Evolutionary conservation across 1,140 invertebrate genomes (phyloP), one percentile per base, ranked within the genome.

Genomic region (Drosophila serrata): DNA sequence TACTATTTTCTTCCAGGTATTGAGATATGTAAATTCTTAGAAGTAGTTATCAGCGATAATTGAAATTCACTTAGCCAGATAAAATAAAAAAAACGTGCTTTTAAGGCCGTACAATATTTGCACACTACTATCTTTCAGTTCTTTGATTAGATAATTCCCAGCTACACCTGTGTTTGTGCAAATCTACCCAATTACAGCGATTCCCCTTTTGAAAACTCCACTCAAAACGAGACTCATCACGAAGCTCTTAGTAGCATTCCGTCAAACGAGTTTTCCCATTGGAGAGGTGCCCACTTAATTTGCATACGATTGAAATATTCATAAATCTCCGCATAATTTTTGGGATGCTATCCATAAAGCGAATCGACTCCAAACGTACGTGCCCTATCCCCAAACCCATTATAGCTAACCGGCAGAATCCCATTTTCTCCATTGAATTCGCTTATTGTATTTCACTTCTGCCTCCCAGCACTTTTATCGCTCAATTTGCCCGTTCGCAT

Each of bases 231-330:
- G 37, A 33, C 43, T 35, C 45, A 4, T 15, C 24, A 33, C 6
- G 33, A 4, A 15, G 56, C 61, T 22, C 13, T 24, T 8, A 37
- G 24, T 17, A 59, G 29, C 19, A 35, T 61, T 49, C 35, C 64
- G 7, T 65, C 60, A 69, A 69, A 69, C 65, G 62, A 67, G 65
- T 67, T 69, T 69, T 55, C 46, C 62, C 49, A 43, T 53, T 45
- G 51, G 51, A 31, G 24, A 53, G 37, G 29, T 37, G 31, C 49
- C 59, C 15, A 39, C 62, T 59, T 72, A 49, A 72, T 72, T 72
- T 72, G 69, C 69, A 72, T 72, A 72, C 12, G 22, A 72, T 72
- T 72, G 65, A 59, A 72, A 72, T 72, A 72, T 72, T 72, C 43
- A 72, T 69, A 72, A 72, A 59, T 72, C 51, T 49, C 19, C 29